Base-by-base conservation (phyloP, 2,888 invertebrate genomes). In the Cistogaster globosa region DNA sequence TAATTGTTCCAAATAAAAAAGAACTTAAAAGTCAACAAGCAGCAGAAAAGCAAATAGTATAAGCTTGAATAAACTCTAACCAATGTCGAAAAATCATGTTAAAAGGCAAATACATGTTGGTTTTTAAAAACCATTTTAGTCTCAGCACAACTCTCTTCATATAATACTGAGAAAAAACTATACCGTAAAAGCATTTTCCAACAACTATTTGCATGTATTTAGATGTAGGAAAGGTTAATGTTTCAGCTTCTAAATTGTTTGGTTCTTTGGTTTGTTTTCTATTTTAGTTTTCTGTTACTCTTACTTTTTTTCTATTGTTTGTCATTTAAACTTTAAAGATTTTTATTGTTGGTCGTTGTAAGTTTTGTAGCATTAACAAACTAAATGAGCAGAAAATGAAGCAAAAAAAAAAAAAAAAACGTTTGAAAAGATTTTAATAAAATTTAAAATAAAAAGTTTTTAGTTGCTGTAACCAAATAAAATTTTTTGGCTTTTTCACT, bases 401-500 rank as follows among this genome's bases (percentile, higher is more conserved):
- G 18, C 32, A 55, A 57, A 63, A 6, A 60, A 42, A 42, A 55
- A 65, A n/a, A n/a, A n/a, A n/a, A n/a, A 63, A 7, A 18, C 45
- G 12, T 48, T 67, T 16, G 20, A 74, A 58, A 45, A 57, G 32
- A 12, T n/a, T 53, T n/a, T 58, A 68, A 62, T 80, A 68, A 60
- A 84, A 76, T 62, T 7, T 55, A 38, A 72, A 74, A 68, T 65
- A 18, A 20, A 74, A 81, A 85, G 38, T 45, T 71, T 80, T 83
- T 74, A 51, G 69, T 63, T 68, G 74, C 57, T 60, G 67, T 62
- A 71, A 76, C 71, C 72, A 74, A 80, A 84, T 57, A 68, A 8
- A 77, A 77, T 77, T 84, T 83, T 67, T 82, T 81, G 53, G 76
- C 76, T 81, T 84, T 80, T 48, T 72, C 84, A 81, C 84, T 84